These are phyloP conservation scores for Odontomyia ornata DNA, from an alignment of 2,888 invertebrate species.

Conservation along the genomic window DNA sequence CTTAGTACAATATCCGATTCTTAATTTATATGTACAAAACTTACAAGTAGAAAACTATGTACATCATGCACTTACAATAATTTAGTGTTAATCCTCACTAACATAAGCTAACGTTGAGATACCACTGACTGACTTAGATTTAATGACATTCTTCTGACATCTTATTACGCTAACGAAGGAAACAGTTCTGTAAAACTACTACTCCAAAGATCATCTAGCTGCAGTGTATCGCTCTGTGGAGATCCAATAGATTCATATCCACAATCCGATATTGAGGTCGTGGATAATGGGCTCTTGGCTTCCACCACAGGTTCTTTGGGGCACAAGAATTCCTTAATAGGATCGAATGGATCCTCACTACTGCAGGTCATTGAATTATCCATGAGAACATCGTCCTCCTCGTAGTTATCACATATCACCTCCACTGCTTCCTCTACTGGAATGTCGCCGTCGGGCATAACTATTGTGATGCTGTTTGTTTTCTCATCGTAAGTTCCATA, in stretches of 20 bases:
- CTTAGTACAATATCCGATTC: slow-evolving; percentile 35
- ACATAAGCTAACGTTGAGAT: slow-evolving; percentile 15
- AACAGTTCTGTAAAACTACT: slow-evolving; percentile 81
- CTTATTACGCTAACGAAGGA: slow-evolving; percentile 74
- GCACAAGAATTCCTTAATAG: slow-evolving; percentile 58
- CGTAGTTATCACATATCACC: slow-evolving; percentile 64
- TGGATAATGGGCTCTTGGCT: slow-evolving; percentile 58
- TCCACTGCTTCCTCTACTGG: slow-evolving; percentile 65
- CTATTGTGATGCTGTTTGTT: slow-evolving; percentile 77
- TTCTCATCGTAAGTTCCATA: slow-evolving; percentile 78
- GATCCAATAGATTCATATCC: slow-evolving; percentile 76
- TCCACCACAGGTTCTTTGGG: slow-evolving; percentile 9
- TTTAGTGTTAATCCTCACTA: background rate
- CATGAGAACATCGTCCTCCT: slow-evolving; percentile 45
- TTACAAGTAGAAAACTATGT: slow-evolving; percentile 33
- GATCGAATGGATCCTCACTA: slow-evolving; percentile 56
- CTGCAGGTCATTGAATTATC: background rate
- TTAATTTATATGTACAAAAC: slow-evolving; percentile 39
- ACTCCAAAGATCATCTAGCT: slow-evolving; percentile 73
- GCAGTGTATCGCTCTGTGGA: slow-evolving; percentile 60
- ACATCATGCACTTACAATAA: background rate
- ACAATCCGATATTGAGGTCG: slow-evolving; percentile 67
- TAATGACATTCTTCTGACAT: too few relatives aligned
- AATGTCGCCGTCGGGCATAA: slow-evolving; percentile 71
- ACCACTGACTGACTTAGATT: background rate